These are phyloP conservation scores for Megaleporinus macrocephalus DNA, from an alignment of 2,113 vertebrate genomes.

Conservation along the genomic window DNA sequence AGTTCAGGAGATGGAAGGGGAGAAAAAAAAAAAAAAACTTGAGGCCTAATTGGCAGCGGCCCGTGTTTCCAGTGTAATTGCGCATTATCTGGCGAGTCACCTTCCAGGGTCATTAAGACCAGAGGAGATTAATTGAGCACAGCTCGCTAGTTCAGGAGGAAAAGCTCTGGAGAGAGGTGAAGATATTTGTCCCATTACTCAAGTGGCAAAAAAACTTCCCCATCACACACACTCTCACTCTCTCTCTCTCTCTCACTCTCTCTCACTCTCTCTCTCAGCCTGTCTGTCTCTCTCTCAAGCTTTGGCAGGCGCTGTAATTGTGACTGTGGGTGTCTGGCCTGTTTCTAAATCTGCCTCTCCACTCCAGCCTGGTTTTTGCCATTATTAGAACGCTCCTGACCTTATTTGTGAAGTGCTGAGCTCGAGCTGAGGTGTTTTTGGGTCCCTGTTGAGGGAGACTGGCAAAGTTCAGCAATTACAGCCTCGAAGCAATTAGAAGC, in stretches of 20 bases:
- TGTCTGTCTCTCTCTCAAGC: conserved; percentile 14
- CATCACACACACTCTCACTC: conserved; percentile 49
- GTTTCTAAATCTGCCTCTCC: conserved; percentile 48
- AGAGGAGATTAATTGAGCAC: conserved; percentile 79
- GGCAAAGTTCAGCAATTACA: conserved; percentile 31
- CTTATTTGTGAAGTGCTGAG: conserved; percentile 43
- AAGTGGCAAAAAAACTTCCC: conserved; percentile 59
- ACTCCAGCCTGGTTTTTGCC: conserved; percentile 30
- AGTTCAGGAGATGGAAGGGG: conserved; percentile 63
- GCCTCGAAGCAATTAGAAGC: conserved; percentile 48
- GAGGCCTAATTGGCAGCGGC: conserved; percentile 79
- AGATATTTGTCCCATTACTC: conserved; percentile 76
- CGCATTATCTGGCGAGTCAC: conserved; percentile 80
- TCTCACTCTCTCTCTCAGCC: neutral
- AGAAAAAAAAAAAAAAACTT: conserved; percentile 64
- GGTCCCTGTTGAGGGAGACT: conserved; percentile 3
- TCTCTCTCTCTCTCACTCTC: neutral
- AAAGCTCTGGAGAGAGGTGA: conserved; percentile 53
- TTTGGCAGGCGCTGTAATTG: conserved; percentile 46
- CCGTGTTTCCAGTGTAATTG: conserved; percentile 79
- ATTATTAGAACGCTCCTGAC: conserved; percentile 48
- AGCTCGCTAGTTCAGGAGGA: conserved; percentile 61
- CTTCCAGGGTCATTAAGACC: conserved; percentile 81
- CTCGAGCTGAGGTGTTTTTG: conserved; percentile 12
- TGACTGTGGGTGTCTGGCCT: conserved; percentile 48